Conservation (phyloP, 2,888 invertebrate species). For the Acanthosoma haemorrhoidale region DNA sequence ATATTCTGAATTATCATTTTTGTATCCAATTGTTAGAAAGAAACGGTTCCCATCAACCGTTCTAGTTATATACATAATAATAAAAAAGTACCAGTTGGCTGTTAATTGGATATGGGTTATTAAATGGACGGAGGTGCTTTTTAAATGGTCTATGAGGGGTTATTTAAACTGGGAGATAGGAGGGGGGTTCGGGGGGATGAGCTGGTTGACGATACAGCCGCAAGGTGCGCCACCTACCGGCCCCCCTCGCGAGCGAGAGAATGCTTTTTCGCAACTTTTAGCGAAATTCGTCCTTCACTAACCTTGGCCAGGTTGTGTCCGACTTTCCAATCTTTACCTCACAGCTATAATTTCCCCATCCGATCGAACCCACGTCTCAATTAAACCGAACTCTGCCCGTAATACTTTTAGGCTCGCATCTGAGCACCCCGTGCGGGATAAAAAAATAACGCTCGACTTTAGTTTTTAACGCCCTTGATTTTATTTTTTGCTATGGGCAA, state of each 20-base stretch:
- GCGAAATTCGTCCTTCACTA: constrained; percentile 20
- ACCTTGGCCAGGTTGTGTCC: constrained; percentile 15
- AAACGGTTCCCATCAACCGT: too few species aligned
- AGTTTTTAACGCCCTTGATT: too few species aligned
- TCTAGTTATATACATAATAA: too few species aligned
- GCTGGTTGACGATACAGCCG: background rate
- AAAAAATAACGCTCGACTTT: too few species aligned
- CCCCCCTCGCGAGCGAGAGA: background rate
- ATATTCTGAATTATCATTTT: too few species aligned
- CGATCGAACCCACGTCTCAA: background rate
- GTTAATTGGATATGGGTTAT: background rate
- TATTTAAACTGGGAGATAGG: constrained; percentile 15
- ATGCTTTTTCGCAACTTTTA: constrained; percentile 1
- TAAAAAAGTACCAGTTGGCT: background rate
- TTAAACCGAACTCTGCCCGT: too few species aligned
- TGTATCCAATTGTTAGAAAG: too few species aligned
- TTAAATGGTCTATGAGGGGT: constrained; percentile 13
- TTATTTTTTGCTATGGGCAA: too few species aligned
- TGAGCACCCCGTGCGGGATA: too few species aligned
- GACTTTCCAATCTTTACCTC: constrained; percentile 20
- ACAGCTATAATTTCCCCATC: background rate
- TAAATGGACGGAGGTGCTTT: constrained; percentile 15
- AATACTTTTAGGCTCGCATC: too few species aligned
- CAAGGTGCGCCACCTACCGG: background rate
- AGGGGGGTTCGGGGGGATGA: background rate